These are phyloP conservation scores for Enoplosus armatus DNA, from an alignment of 2,797 vertebrate genomes.

Conservation along the genomic window DNA sequence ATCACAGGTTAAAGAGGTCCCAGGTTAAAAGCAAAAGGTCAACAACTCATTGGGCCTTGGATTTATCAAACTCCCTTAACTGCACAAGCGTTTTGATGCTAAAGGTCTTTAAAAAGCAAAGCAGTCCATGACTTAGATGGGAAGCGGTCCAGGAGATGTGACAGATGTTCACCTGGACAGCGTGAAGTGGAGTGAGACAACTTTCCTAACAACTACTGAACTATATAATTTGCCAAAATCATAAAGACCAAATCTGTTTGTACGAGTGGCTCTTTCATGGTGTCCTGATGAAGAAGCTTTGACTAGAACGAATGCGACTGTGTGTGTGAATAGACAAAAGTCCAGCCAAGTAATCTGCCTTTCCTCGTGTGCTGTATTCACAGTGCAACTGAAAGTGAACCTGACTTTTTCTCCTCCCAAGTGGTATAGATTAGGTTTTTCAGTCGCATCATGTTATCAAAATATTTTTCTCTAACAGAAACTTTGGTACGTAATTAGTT, in stretches of 20 bases:
- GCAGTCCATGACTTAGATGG: neutral
- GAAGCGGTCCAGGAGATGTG: neutral
- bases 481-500: slow-evolving; percentile 51
- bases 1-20: too few relatives aligned
- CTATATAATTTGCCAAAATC: neutral
- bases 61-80: neutral
- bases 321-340: too few relatives aligned
- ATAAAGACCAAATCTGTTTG: neutral
- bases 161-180: neutral
- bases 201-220: neutral
- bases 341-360: neutral
- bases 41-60: neutral
- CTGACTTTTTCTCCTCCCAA: neutral
- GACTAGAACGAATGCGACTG: neutral
- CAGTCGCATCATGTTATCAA: neutral
- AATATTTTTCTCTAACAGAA: slow-evolving; percentile 23
- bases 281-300: neutral
- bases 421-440: neutral
- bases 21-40: too few relatives aligned
- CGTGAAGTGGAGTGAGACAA: neutral
- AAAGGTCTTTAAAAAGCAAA: neutral
- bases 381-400: neutral
- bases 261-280: neutral
- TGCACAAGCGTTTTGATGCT: too few relatives aligned
- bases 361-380: neutral